Percentiles rank a stretch among this genome's conserved stretches.
These are phyloP conservation scores for Leuctra nigra DNA, from an alignment of 2,888 invertebrate species.

Conservation along the genomic window DNA sequence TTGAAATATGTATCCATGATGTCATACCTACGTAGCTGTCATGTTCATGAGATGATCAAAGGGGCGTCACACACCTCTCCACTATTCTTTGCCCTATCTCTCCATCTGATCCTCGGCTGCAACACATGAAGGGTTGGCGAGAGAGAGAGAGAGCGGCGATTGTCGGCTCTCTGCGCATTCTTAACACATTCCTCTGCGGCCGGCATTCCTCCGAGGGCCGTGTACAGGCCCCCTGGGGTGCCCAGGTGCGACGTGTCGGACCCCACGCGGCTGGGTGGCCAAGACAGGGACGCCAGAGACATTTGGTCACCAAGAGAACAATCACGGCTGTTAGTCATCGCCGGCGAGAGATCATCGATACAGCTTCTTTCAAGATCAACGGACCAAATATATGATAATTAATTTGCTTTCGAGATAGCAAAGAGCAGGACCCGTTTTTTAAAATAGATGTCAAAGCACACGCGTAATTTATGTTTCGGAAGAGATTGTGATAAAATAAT, in stretches of 20 bases:
- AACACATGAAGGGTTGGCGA: constrained; percentile 3
- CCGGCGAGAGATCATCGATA: no score
- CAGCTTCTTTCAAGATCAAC: no score
- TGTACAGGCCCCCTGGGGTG: constrained; percentile 5
- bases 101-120: background rate
- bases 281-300: background rate
- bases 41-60: constrained; percentile 13
- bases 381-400: no score
- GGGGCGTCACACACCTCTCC: constrained; percentile 16
- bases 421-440: no score
- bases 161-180: constrained; percentile 1
- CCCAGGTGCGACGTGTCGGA: constrained; percentile 13
- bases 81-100: background rate
- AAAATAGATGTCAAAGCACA: no score
- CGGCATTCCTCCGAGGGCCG: constrained; percentile 9
- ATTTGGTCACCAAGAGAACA: background rate
- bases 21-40: constrained; percentile 13
- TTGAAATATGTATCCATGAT: constrained; percentile 14
- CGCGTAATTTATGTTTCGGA: no score
- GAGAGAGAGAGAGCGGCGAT: background rate
- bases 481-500: no score
- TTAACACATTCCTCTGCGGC: background rate
- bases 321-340: no score
- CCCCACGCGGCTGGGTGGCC: constrained; percentile 13
- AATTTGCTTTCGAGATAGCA: no score